These are phyloP conservation scores for Pachliopta kotzebuea DNA, from an alignment of 2,888 invertebrate genomes.

Conservation along the genomic window DNA sequence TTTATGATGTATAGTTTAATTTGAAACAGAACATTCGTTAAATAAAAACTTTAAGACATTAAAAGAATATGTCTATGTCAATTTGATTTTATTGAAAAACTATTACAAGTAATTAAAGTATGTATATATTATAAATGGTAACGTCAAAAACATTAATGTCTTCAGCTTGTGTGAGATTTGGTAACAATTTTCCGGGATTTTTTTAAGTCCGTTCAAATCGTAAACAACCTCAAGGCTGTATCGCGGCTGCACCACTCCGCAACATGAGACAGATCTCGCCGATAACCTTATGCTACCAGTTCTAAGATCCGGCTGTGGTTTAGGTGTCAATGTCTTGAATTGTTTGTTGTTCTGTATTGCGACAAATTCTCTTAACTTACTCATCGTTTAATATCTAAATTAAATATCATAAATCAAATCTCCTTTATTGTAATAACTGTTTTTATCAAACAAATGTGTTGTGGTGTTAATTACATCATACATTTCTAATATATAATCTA, in stretches of 20 bases:
- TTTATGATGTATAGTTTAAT: no score
- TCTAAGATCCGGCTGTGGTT: slow-evolving; percentile 65
- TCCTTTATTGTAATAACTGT: not conserved
- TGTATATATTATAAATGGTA: not conserved
- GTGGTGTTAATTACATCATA: no score
- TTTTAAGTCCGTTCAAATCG: not conserved
- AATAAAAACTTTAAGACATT: no score
- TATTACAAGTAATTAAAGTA: not conserved
- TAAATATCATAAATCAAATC: not conserved
- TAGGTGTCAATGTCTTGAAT: slow-evolving; percentile 62
- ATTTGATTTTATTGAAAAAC: no score
- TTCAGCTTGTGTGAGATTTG: not conserved
- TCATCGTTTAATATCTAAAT: not conserved
- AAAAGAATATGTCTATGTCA: no score
- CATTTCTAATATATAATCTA: no score
- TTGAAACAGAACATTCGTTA: no score
- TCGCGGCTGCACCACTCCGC: slow-evolving; percentile 18
- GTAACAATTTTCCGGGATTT: not conserved
- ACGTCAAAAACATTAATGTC: not conserved
- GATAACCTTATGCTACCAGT: slow-evolving; percentile 46
- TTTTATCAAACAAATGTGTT: no score
- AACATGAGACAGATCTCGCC: slow-evolving; percentile 26
- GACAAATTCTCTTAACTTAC: not conserved
- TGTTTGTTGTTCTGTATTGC: slow-evolving; percentile 32
- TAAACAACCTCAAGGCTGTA: slow-evolving; percentile 20